A percentile compares a stretch with the other conserved stretches of the same genome.
Conservation (phyloP, 2,113 vertebrate genomes). For the Laterallus jamaicensis region DNA sequence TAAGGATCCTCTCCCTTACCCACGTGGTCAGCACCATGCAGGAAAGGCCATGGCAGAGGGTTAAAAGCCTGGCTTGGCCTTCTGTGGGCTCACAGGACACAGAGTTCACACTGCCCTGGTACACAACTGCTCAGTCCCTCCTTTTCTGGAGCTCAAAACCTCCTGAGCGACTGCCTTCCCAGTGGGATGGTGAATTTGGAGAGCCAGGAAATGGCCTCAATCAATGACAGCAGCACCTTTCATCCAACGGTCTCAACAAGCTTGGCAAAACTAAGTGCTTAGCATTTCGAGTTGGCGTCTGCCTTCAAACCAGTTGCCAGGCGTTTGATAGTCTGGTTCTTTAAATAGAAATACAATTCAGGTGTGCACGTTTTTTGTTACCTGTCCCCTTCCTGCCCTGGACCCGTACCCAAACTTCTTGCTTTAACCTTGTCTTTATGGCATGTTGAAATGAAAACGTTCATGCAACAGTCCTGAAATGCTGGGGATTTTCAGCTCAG, state of each 20-base stretch:
- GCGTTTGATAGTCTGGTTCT: neutral
- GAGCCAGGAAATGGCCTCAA: fast-evolving
- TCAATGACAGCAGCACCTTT: neutral
- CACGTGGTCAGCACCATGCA: neutral
- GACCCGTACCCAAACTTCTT: constrained; percentile 3
- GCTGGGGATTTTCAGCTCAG: constrained; percentile 45
- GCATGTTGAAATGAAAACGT: constrained; percentile 26
- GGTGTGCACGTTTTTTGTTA: neutral
- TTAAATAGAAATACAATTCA: constrained; percentile 25
- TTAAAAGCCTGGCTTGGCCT: neutral
- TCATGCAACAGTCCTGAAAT: neutral
- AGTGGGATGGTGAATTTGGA: neutral
- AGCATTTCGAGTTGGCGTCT: neutral
- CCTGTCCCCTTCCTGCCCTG: constrained; percentile 4
- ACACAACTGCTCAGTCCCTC: neutral
- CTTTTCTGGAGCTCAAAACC: neutral
- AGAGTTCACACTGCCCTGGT: neutral
- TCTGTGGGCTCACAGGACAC: neutral
- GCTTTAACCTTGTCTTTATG: constrained; percentile 17
- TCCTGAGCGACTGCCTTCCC: neutral
- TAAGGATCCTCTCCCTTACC: neutral
- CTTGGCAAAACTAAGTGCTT: neutral
- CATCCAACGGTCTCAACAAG: neutral
- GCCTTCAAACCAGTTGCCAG: neutral
- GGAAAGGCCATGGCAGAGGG: neutral